Conservation (phyloP, 2,797 vertebrate genomes). For the Acanthis flammea region DNA sequence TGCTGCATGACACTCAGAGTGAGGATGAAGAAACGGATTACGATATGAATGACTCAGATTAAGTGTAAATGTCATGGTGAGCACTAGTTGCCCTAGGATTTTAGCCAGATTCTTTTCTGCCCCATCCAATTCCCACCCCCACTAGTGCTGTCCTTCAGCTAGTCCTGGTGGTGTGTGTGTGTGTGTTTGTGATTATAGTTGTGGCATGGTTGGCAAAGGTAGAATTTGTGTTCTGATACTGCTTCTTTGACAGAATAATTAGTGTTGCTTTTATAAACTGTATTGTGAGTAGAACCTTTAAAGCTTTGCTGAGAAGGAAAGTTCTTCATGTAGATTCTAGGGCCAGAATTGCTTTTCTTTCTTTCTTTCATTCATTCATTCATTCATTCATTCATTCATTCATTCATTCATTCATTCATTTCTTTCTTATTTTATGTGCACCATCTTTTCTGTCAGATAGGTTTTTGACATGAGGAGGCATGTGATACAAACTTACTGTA, state of each 20-base stretch:
- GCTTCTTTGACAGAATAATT: neutral
- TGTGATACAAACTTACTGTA: neutral
- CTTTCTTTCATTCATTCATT: neutral
- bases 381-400: neutral
- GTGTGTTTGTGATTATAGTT: constrained; percentile 12
- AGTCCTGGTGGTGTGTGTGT: neutral
- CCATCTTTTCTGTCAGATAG: neutral
- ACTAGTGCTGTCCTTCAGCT: neutral
- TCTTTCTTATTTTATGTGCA: neutral
- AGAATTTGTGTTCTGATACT: neutral
- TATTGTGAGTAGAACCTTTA: neutral
- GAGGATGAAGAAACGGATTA: constrained; percentile 86
- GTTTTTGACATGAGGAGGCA: neutral
- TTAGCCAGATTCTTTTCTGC: constrained; percentile 8
- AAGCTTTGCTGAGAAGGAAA: neutral
- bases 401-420: neutral
- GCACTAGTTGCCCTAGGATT: constrained; percentile 72
- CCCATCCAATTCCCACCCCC: neutral
- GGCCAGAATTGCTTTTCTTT: neutral
- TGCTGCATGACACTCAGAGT: constrained; percentile 80
- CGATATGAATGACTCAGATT: constrained; percentile 88
- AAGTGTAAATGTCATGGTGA: constrained; percentile 84
- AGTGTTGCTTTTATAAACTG: neutral
- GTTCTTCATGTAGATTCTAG: neutral
- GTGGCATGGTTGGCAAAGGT: neutral